Evolutionary conservation across 2,888 invertebrate species (phyloP).

Genomic region (Latrodectus hesperus): DNA sequence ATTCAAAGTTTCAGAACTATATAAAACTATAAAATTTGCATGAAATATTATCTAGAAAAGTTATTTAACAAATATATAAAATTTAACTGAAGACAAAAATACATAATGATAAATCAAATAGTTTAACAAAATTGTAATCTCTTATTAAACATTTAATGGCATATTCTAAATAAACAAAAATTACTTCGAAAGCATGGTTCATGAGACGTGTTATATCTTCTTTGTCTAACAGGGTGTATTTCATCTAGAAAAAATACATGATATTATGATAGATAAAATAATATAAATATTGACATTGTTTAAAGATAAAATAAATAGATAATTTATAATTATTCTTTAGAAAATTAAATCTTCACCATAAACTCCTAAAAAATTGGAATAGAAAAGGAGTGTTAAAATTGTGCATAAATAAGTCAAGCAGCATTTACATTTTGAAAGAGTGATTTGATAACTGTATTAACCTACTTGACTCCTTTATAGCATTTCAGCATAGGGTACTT

Average conservation of each 20-base stretch:
- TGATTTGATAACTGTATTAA: too few relatives aligned
- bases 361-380: not conserved
- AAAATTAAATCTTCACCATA: not conserved
- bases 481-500: too few relatives aligned
- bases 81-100: not conserved
- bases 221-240: slow-evolving; percentile 77
- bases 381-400: too few relatives aligned
- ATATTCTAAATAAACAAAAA: slow-evolving; percentile 41
- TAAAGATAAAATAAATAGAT: not conserved
- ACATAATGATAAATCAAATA: not conserved
- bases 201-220: slow-evolving; percentile 77
- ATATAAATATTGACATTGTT: not conserved
- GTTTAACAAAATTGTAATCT: not conserved
- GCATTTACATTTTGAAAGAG: too few relatives aligned
- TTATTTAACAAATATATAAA: not conserved
- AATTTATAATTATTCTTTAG: not conserved
- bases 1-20: too few relatives aligned
- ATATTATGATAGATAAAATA: slow-evolving; percentile 3
- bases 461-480: too few relatives aligned
- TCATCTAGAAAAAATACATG: slow-evolving; percentile 74
- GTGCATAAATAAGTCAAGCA: too few relatives aligned
- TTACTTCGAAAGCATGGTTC: slow-evolving; percentile 76
- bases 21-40: too few relatives aligned
- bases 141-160: not conserved
- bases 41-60: not conserved